Evolutionary conservation across 2,113 vertebrate genomes (phyloP).

Genomic region (Cottus gobio): DNA sequence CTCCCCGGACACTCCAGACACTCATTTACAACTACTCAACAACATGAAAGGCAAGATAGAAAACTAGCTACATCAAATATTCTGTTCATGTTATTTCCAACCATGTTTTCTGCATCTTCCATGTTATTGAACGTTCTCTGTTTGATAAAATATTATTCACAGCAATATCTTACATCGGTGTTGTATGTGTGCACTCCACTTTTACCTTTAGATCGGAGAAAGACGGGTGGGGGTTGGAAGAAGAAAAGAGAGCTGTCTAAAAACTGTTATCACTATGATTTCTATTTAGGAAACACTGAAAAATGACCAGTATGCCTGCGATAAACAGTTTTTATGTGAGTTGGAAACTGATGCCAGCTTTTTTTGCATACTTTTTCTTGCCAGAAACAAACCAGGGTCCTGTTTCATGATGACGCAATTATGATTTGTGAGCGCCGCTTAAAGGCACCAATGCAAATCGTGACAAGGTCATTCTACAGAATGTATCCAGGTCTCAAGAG

Average conservation of each 20-base stretch:
- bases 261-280: slow-evolving; percentile 13
- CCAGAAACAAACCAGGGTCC: not conserved
- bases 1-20: slow-evolving; percentile 74
- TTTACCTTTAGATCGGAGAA: slow-evolving; percentile 65
- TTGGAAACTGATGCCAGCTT: not conserved
- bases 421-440: not conserved
- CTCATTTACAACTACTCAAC: slow-evolving; percentile 83
- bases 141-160: slow-evolving; percentile 75
- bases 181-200: slow-evolving; percentile 39
- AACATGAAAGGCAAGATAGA: slow-evolving; percentile 82
- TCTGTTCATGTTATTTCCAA: slow-evolving; percentile 74
- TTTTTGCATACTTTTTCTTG: not conserved
- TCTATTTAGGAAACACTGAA: slow-evolving; percentile 16
- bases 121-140: slow-evolving; percentile 64
- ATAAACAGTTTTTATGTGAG: not conserved
- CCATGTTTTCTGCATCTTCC: slow-evolving; percentile 75
- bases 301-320: slow-evolving; percentile 12
- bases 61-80: slow-evolving; percentile 79
- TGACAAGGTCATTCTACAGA: not conserved
- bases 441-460: not conserved
- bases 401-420: not conserved
- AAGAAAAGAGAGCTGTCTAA: slow-evolving; percentile 22
- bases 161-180: slow-evolving; percentile 53
- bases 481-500: not conserved
- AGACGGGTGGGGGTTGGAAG: slow-evolving; percentile 15